Evolutionary conservation across 2,113 vertebrate species (phyloP), one percentile per base, ranked within the genome.

Genomic region (Aspiorhynchus laticeps): DNA sequence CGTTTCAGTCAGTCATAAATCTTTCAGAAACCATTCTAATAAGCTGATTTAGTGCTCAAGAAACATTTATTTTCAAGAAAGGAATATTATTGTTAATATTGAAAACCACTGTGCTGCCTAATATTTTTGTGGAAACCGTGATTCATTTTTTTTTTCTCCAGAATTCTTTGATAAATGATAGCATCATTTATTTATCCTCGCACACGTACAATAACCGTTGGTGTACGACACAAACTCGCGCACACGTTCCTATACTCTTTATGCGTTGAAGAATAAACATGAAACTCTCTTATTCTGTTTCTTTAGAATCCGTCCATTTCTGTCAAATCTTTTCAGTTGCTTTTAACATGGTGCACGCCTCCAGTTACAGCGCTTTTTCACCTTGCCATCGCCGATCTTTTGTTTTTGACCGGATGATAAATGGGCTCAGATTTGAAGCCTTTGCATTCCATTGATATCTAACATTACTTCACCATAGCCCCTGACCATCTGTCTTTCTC

Each of bases 401-500:
- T 86, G 31, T 69, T 86, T 86, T 59, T 41, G 48, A 80, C 15
- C 15, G n/a, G 26, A 26, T 87, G 56, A 65, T 31, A 82, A 75
- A 76, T 61, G 28, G 38, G 12, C 65, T 73, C 78, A 38, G 24
- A 67, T 79, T 28, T 67, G 33, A 83, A 69, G 80, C 80, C 80
- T 51, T 79, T 69, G 48, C 76, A 86, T 86, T 86, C 76, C 76
- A 53, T 53, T 78, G 56, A 85, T 85, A 67, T 78, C 41, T 85
- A 63, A 31, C 84, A 78, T 81, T 81, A 65, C 74, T 85, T 85
- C 7, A 48, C 43, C 19, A 17, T n/a, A 48, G 56, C 59, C 75
- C 67, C 38, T 38, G 24, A 43, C 33, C 56, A 75, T 85, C 71
- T 61, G 33, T n/a, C 41, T 67, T 33, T 78, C 74, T 61, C 41